Evolutionary conservation across 2,113 vertebrate species (phyloP).

Genomic region (Apodemus speciosus): DNA sequence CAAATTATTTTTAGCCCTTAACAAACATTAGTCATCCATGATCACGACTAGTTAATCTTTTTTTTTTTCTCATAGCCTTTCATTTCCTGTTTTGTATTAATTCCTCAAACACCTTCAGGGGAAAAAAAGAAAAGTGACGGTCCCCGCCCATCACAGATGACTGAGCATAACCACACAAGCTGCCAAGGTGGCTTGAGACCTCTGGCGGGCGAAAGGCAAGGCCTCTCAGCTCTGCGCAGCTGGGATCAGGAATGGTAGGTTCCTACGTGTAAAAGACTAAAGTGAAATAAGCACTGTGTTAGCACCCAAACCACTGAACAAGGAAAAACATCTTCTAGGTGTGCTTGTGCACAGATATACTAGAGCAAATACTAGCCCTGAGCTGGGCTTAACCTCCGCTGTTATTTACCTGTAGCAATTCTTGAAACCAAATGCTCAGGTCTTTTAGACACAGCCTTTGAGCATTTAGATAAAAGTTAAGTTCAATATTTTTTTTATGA

Average conservation of each 20-base stretch:
- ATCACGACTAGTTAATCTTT: constrained; percentile 35
- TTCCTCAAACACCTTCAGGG: constrained; percentile 14
- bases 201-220: not conserved
- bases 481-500: constrained; percentile 75
- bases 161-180: not conserved
- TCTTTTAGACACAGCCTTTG: constrained; percentile 50
- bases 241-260: not conserved
- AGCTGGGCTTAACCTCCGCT: constrained; percentile 19
- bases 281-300: constrained; percentile 12
- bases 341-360: not conserved
- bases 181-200: not conserved
- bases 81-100: constrained; percentile 44
- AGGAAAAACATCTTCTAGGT: not conserved
- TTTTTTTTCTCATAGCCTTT: constrained; percentile 31
- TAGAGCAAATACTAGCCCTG: constrained; percentile 14
- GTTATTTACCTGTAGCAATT: not conserved
- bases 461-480: constrained; percentile 62
- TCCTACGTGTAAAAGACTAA: not conserved
- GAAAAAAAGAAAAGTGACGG: constrained; percentile 18
- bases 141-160: not conserved
- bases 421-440: constrained; percentile 51
- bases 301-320: constrained; percentile 3
- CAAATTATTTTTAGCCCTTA: constrained; percentile 38
- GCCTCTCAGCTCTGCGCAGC: not conserved
- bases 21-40: constrained; percentile 27